Conservation (phyloP, 2,113 vertebrate species). For the Ciconia maguari region DNA sequence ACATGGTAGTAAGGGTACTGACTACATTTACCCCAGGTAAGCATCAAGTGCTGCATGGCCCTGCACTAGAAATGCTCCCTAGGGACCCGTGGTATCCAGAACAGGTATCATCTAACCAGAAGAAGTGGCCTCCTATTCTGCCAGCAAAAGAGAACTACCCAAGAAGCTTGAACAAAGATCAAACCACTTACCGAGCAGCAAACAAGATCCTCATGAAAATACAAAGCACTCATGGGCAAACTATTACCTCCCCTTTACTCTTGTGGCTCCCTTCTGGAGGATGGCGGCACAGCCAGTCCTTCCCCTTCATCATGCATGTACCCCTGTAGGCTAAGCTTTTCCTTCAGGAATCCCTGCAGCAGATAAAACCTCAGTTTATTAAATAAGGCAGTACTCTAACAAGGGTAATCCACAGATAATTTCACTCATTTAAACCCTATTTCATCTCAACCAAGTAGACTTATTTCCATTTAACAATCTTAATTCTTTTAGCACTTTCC, state of each 20-base stretch:
- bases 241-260: not conserved
- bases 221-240: not conserved
- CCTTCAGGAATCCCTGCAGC: not conserved
- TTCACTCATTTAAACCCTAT: slow-evolving; percentile 50
- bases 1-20: too few relatives aligned
- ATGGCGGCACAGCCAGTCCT: not conserved
- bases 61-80: not conserved
- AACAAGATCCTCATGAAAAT: not conserved
- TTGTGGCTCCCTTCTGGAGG: not conserved
- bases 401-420: slow-evolving; percentile 48
- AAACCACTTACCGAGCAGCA: not conserved
- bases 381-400: slow-evolving; percentile 31
- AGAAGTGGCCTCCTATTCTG: not conserved
- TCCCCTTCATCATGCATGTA: not conserved
- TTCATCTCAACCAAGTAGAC: slow-evolving; percentile 59
- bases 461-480: slow-evolving; percentile 58
- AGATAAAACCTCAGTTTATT: slow-evolving; percentile 53
- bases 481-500: slow-evolving; percentile 60
- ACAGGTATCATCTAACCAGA: too few relatives aligned
- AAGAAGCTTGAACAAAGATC: not conserved
- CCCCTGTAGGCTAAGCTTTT: not conserved
- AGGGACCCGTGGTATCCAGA: fast-evolving
- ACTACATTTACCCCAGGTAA: not conserved
- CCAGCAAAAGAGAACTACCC: not conserved
- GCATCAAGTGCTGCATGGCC: not conserved